Percentiles rank a stretch among this genome's conserved stretches.
These are phyloP conservation scores for Drusus annulatus DNA, from an alignment of 1,140 invertebrate genomes.

Conservation along the genomic window DNA sequence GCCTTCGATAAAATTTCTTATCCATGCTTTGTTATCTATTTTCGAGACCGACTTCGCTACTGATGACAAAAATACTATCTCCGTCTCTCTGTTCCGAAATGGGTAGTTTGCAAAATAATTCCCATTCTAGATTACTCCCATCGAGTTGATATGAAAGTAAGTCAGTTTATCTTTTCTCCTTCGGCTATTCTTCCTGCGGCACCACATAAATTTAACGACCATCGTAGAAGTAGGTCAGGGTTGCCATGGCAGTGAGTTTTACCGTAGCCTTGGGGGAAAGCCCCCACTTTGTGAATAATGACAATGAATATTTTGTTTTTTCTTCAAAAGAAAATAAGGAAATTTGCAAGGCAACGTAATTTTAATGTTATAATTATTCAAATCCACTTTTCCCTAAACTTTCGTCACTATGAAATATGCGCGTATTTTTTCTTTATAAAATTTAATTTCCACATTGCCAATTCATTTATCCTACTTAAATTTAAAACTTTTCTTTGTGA, in stretches of 20 bases:
- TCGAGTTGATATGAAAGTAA: slow-evolving; percentile 22
- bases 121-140: background rate
- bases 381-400: too few relatives aligned
- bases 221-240: slow-evolving; percentile 15
- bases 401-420: too few relatives aligned
- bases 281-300: background rate
- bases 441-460: too few relatives aligned
- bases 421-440: too few relatives aligned
- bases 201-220: background rate
- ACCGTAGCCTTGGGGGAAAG: slow-evolving; percentile 26
- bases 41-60: too few relatives aligned
- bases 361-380: background rate
- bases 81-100: too few relatives aligned
- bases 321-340: slow-evolving; percentile 11
- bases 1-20: too few relatives aligned
- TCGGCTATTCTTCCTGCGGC: slow-evolving; percentile 6
- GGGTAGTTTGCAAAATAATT: background rate
- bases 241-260: slow-evolving; percentile 24
- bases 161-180: background rate
- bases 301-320: background rate
- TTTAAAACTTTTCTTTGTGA: too few relatives aligned
- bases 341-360: background rate
- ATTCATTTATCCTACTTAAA: too few relatives aligned
- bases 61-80: too few relatives aligned
- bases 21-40: too few relatives aligned